Conservation (phyloP, 53 echinoderm and acorn worm species). For the Temnopleurus reevesii region DNA sequence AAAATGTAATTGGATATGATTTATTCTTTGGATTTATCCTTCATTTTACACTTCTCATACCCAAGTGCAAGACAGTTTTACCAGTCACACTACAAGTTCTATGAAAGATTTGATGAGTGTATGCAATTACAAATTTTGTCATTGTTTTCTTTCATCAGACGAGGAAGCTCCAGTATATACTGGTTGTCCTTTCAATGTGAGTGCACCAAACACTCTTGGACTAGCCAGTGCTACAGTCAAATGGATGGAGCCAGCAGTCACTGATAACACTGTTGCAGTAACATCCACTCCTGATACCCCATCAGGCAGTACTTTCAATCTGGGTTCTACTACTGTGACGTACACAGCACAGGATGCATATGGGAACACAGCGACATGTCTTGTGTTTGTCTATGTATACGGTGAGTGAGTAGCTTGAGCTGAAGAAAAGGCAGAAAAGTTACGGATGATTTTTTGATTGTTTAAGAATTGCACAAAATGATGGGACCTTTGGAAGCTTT, state of each 20-base stretch:
- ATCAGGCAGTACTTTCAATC: neutral
- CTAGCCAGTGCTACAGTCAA: slow-evolving; percentile 35
- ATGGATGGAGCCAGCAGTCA: slow-evolving; percentile 67
- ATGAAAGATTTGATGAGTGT: no score
- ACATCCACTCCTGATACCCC: slow-evolving; percentile 1
- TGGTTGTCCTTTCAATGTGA: slow-evolving; percentile 48
- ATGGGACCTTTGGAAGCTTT: no score
- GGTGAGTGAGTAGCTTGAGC: no score
- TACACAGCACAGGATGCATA: slow-evolving; percentile 67
- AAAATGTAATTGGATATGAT: no score
- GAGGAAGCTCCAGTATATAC: slow-evolving; percentile 52
- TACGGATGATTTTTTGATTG: no score
- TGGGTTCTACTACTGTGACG: slow-evolving; percentile 49
- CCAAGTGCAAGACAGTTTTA: no score
- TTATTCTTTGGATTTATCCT: no score
- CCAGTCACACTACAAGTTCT: no score
- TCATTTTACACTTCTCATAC: no score
- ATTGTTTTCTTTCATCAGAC: slow-evolving; percentile 43
- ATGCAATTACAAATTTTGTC: no score
- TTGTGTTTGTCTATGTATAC: slow-evolving; percentile 46
- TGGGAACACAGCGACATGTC: slow-evolving; percentile 57
- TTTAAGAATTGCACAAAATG: no score
- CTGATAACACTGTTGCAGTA: slow-evolving; percentile 64
- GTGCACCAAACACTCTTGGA: neutral
- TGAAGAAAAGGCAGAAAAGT: no score